Conservation (phyloP, 2,797 vertebrate species). For the Silurus lanzhouensis region DNA sequence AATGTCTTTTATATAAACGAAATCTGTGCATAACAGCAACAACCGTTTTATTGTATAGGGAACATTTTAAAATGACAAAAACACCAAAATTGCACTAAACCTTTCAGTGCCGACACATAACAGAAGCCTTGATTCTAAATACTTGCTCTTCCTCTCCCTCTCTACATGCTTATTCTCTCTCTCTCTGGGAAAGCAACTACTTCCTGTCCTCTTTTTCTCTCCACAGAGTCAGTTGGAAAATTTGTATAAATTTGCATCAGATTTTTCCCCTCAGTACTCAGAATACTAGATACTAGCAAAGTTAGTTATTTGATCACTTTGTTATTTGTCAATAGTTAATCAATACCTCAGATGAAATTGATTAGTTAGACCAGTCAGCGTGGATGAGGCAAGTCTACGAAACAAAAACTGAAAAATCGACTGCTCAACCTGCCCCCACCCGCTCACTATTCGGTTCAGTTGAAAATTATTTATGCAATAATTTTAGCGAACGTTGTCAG, state of each 20-base stretch:
- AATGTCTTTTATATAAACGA: constrained; percentile 24
- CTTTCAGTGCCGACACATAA: constrained; percentile 5
- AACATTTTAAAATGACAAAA: neutral
- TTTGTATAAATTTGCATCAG: constrained; percentile 4
- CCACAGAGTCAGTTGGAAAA: constrained; percentile 18
- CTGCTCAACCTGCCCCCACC: neutral
- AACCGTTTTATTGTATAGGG: neutral
- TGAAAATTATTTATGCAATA: neutral
- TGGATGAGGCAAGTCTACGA: neutral
- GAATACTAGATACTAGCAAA: neutral
- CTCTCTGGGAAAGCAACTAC: constrained; percentile 54
- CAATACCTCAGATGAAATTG: neutral
- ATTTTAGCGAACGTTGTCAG: neutral
- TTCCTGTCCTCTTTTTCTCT: constrained; percentile 64
- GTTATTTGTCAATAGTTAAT: neutral
- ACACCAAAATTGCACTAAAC: constrained; percentile 17
- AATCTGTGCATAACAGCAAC: neutral
- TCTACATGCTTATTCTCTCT: neutral
- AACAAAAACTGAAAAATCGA: neutral
- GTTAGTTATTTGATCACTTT: neutral
- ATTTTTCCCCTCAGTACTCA: neutral
- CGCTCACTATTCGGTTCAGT: neutral
- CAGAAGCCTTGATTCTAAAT: constrained; percentile 1
- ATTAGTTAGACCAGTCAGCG: neutral
- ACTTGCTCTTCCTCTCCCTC: neutral